Base-by-base conservation (phyloP, 2,113 vertebrate species). In the Cariama cristata region DNA sequence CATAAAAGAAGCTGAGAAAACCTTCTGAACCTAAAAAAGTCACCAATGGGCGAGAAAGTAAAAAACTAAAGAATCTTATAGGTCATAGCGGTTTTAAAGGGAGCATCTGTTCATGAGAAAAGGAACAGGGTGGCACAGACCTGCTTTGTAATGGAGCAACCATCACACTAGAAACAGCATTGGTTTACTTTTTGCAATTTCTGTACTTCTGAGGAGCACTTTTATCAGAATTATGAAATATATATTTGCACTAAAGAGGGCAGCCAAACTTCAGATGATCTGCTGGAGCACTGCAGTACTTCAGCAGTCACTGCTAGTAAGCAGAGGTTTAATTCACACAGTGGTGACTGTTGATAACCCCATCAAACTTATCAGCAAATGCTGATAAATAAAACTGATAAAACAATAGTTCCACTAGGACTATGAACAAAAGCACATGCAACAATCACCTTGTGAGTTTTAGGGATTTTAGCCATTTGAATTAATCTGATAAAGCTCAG, bases 291-390 rank as follows among this genome's bases (percentile, higher is more conserved):
- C 18, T 59, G 49, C 9, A 63, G n/a, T 50, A 92, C 49, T 75
- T 97, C 90, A 96, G 38, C 80, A 91, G 66, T 91, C 91, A 95
- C 55, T 9, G 5, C 91, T 17, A 95, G 82, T 84, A 97, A 95
- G 68, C 60, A 97, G 89, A 97, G 38, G 75, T 77, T 87, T 63
- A 85, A 96, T 93, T 97, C 95, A 93, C 22, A 35, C 17, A 35
- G 79, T 59, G 19, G 35, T 87, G 84, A 79, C 79, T 92, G 71
- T 86, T 92, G 91, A 96, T 94, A 96, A 86, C 27, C 83, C 60
- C 88, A 95, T 63, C 93, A 95, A 82, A 96, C 63, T 93, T 94
- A 98, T 93, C 88, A 96, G 79, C 42, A 96, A 95, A 95, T 64
- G 47, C 56, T 95, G 88, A 94, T 58, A 98, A 89, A 97, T 93